These are phyloP conservation scores for Cristatella mucedo DNA, from an alignment of 2,888 invertebrate species.

Conservation along the genomic window DNA sequence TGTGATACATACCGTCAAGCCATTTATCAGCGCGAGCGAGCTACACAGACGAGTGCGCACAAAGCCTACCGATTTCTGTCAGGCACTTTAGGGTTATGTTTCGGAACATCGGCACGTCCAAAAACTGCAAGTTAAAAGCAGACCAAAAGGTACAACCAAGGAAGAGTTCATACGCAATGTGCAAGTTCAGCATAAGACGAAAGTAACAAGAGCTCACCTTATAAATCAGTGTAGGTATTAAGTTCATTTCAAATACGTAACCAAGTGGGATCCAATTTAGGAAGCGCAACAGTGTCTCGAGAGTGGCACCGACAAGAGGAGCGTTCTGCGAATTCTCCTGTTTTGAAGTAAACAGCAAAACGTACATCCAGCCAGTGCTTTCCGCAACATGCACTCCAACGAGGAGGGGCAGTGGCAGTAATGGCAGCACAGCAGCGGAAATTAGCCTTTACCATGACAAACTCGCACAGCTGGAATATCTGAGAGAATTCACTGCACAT, in stretches of 20 bases:
- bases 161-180: too few species aligned
- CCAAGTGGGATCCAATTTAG: slow-evolving; percentile 99
- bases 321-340: slow-evolving; percentile 94
- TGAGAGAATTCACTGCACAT: slow-evolving; percentile 99
- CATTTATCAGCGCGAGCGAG: background rate
- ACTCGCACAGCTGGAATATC: slow-evolving; percentile 92
- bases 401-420: slow-evolving; percentile 3
- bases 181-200: too few species aligned
- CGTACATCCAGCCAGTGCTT: too few species aligned
- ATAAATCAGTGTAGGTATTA: slow-evolving; percentile 78
- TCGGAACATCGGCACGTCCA: slow-evolving; percentile 89
- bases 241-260: slow-evolving; percentile 96
- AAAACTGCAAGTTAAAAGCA: slow-evolving; percentile 48
- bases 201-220: too few species aligned
- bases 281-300: slow-evolving; percentile 87
- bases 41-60: background rate
- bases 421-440: too few species aligned
- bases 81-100: slow-evolving; percentile 95
- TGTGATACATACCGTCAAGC: too few species aligned
- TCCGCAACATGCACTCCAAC: background rate
- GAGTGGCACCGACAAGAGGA: slow-evolving; percentile 78
- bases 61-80: slow-evolving; percentile 84
- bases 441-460: slow-evolving; percentile 76
- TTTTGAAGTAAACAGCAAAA: background rate
- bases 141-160: too few species aligned